Percentiles rank a stretch among this genome's conserved stretches.
Conservation (phyloP, 2,888 invertebrate species). For the Nesidiocoris tenuis region DNA sequence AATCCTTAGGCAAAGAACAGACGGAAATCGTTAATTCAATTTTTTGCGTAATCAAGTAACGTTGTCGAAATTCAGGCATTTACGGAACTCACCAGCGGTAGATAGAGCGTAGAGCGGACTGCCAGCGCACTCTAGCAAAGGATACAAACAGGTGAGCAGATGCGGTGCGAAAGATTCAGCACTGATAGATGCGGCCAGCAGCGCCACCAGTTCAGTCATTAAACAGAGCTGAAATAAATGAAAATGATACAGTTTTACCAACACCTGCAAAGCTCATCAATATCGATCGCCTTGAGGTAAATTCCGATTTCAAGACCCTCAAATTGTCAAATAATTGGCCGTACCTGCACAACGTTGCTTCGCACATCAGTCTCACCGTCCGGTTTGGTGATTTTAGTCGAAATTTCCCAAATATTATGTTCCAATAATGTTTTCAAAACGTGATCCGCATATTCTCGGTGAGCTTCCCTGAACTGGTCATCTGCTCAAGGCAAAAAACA, state of each 20-base stretch:
- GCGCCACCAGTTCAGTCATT: constrained; percentile 68
- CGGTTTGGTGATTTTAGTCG: neutral
- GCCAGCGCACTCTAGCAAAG: constrained; percentile 66
- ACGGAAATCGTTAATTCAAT: no score
- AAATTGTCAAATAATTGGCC: no score
- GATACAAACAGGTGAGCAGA: constrained; percentile 66
- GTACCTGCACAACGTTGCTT: constrained; percentile 24
- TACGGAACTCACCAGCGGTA: constrained; percentile 49
- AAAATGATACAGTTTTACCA: no score
- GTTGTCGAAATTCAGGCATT: no score
- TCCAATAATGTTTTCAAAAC: constrained; percentile 54
- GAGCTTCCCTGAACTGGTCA: neutral
- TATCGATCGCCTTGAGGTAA: no score
- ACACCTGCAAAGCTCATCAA: no score
- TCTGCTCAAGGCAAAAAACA: neutral
- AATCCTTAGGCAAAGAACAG: no score
- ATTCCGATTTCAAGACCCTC: no score
- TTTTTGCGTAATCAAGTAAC: no score
- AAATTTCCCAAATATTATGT: constrained; percentile 40
- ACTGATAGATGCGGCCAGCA: constrained; percentile 61
- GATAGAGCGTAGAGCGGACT: constrained; percentile 50
- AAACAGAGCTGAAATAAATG: constrained; percentile 64
- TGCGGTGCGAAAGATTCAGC: constrained; percentile 60
- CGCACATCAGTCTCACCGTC: neutral
- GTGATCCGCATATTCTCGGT: neutral